These are phyloP conservation scores for Gymnodraco acuticeps DNA, from an alignment of 2,797 vertebrate species.

Conservation along the genomic window DNA sequence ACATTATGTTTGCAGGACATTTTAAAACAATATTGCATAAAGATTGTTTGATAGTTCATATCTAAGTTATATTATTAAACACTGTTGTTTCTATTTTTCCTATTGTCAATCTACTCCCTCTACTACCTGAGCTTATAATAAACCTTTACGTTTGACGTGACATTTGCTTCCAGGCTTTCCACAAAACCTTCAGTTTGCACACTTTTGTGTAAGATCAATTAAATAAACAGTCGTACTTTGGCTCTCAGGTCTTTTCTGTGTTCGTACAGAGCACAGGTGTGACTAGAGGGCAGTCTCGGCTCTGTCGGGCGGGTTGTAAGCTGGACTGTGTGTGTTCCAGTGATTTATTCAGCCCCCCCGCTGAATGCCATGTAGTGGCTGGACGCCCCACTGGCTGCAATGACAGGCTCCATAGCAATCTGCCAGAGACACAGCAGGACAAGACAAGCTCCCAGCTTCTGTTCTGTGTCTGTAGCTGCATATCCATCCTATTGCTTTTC, in stretches of 20 bases:
- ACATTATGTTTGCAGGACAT: constrained; percentile 4
- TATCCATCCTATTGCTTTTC: constrained; percentile 71
- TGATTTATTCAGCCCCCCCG: constrained; percentile 82
- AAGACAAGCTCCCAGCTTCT: constrained; percentile 81
- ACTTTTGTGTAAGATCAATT: constrained; percentile 14
- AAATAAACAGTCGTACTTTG: constrained; percentile 5
- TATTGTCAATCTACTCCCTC: not conserved
- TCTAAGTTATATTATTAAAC: not conserved
- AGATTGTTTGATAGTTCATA: not conserved
- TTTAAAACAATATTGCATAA: not conserved
- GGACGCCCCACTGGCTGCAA: constrained; percentile 78
- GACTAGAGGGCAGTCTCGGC: constrained; percentile 69
- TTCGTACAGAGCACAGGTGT: constrained; percentile 38
- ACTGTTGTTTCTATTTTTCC: constrained; percentile 1
- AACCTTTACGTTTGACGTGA: not conserved
- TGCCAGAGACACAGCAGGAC: constrained; percentile 83
- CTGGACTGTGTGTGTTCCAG: constrained; percentile 78
- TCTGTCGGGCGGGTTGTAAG: constrained; percentile 62
- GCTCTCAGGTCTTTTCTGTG: constrained; percentile 21
- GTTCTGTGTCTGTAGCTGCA: constrained; percentile 68
- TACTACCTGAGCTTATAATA: not conserved
- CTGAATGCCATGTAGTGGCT: constrained; percentile 81
- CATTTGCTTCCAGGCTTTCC: not conserved
- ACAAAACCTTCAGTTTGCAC: not conserved
- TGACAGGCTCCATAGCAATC: constrained; percentile 83